Base-by-base conservation (phyloP, 2,888 invertebrate genomes). In the Eupithecia subfuscata region DNA sequence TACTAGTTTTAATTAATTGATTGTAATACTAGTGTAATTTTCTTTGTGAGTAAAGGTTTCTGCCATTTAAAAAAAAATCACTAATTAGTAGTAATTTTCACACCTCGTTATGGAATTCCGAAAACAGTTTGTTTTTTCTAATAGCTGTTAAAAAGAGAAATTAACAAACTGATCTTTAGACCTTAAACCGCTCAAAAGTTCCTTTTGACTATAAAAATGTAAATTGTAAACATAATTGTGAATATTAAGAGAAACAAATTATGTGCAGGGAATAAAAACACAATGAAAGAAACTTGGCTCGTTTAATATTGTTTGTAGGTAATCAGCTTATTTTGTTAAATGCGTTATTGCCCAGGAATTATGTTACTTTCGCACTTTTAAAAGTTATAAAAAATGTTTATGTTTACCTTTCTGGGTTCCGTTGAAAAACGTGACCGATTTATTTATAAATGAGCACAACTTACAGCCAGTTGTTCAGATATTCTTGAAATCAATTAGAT, bases 271-370 rank as follows among this genome's bases (percentile, higher is more conserved):
- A 87, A 87, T 85, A 89, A 87, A 82, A 86, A 68, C 37, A 75
- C 70, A 73, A 75, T 73, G 48, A 87, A 87, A 85, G 86, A 80
- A 87, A 88, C 83, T 87, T 83, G 75, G 84, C 78, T 78, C 87
- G 85, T 89, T 89, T 88, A n/a, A 37, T 37, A 67, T 67, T 67
- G 65, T 67, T 67, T 40, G 37, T 67, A 60, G 22, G 85, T 88
- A 88, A 89, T 87, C 85, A 84, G 86, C 85, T 89, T 88, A 88
- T 88, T 64, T 88, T 88, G 85, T 86, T 84, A 86, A 88, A 87
- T 84, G 87, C 84, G 84, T 86, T 86, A 87, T 84, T 81, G 82
- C 83, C 83, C 81, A 81, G 83, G 84, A 87, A 87, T 86, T 87
- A 86, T 85, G 84, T 83, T 84, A 80, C 82, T 84, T 83, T 80